Evolutionary conservation across 2,113 vertebrate species (phyloP), one percentile per base, ranked within the genome.

Genomic region (Sorex araneus): DNA sequence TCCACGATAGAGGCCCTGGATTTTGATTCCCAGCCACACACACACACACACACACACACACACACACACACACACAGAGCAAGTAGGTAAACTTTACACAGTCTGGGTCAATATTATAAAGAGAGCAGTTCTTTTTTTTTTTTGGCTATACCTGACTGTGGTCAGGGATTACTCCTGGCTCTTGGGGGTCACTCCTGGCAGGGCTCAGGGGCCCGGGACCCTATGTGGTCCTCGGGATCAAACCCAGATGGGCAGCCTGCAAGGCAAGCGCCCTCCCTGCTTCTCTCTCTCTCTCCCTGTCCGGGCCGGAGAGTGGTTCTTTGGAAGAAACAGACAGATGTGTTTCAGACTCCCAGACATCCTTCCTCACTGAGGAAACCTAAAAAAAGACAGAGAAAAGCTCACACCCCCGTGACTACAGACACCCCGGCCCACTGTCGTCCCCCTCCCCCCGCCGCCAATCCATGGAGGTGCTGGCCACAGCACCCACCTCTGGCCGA

Each of bases 301-400:
- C n/a, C n/a, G 18, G 54, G 13, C 54, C 54, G 6, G 54, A 57
- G 54, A 57, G 19, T 57, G 15, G 18, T 57, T 57, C 16, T 21
- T 57, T 57, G 9, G 8, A 63, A 34, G 73, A 36, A 47, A 50
- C 15, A 63, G 63, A 63, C 18, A 81, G 66, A 69, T 76, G 19
- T 9, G 0, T 78, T 86, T 34, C 66, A 60, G 82, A 6, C 34
- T 32, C 32, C 47, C 1, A 36, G n/a, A 18, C 18, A 36, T 30
- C 34, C 78, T 71, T 89, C 66, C 67, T 77, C 47, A 1, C 11
- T 8, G n/a, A 43, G 50, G 21, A 76, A 60, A 34, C 27, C 60
- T 70, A 76, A 60, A 69, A 40, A 80, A 78, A 60, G 77, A 34
- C 73, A 93, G 54, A 78, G 21, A 36, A 45, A 75, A 71, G 69